phyloP scores from a whole-genome alignment of 2,888 invertebrate genomes.

The Andrena marginata region DNA sequence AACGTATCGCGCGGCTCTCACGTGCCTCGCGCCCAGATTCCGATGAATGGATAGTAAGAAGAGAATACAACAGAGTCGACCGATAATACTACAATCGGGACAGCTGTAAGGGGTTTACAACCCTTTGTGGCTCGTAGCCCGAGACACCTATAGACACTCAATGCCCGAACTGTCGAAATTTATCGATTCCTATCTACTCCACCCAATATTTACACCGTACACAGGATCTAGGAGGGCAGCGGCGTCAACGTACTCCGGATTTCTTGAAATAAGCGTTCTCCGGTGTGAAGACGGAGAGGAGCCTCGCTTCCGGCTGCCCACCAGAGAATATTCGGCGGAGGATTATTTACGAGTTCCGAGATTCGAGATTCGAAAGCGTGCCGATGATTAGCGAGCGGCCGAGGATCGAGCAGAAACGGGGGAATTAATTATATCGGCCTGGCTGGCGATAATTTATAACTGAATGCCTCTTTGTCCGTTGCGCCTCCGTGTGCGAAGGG shows the following conservation, averaged over 20 bases:
- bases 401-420: conserved; percentile 1
- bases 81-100: conserved; percentile 63
- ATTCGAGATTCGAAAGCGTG: conserved; percentile 35
- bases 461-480: conserved; percentile 58
- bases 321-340: conserved; percentile 17
- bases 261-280: conserved; percentile 3
- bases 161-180: conserved; percentile 80
- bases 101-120: conserved; percentile 77
- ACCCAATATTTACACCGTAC: conserved; percentile 74
- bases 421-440: conserved; percentile 55
- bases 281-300: background rate
- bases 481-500: conserved; percentile 6
- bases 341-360: conserved; percentile 50
- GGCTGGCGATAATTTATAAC: conserved; percentile 50
- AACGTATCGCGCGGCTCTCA: conserved; percentile 32
- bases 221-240: conserved; percentile 47
- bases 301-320: conserved; percentile 18
- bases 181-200: conserved; percentile 72
- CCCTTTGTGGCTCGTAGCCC: conserved; percentile 68
- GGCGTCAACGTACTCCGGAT: conserved; percentile 53
- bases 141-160: conserved; percentile 57
- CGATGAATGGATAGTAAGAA: conserved; percentile 62
- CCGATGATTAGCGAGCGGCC: conserved; percentile 33
- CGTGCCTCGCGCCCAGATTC: conserved; percentile 59
- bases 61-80: conserved; percentile 34